Percentiles rank a stretch among this genome's conserved stretches.
Conservation (phyloP, 1,140 invertebrate genomes). For the Temnothorax nylanderi region DNA sequence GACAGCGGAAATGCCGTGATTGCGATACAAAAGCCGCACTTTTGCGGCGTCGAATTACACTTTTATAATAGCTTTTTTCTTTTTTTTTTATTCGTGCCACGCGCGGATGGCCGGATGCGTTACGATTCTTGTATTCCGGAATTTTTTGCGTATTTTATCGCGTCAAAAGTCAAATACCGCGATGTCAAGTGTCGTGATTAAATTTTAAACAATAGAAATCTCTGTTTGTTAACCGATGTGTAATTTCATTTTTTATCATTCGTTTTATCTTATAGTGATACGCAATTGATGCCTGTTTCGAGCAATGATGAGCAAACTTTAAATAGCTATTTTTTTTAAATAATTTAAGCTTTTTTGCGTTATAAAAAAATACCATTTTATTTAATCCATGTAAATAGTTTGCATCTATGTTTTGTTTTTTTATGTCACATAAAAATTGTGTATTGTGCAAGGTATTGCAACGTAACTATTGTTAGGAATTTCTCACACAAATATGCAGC, state of each 20-base stretch:
- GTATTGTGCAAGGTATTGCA: background rate
- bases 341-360: background rate
- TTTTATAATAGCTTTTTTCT: conserved; percentile 35
- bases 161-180: conserved; percentile 12
- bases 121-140: background rate
- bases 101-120: background rate
- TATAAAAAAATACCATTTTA: background rate
- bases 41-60: conserved; percentile 54
- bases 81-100: background rate
- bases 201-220: conserved; percentile 44
- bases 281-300: background rate
- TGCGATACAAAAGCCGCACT: conserved; percentile 35
- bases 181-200: conserved; percentile 50
- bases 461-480: background rate
- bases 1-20: conserved; percentile 12
- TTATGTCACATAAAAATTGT: background rate
- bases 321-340: background rate
- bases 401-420: background rate
- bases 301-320: background rate
- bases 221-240: background rate
- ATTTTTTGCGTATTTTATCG: conserved; percentile 22
- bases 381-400: background rate
- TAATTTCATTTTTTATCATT: conserved; percentile 23
- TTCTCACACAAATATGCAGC: background rate
- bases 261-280: background rate